Evolutionary conservation across 2,888 invertebrate genomes (phyloP).

Genomic region (Drosophila fulvimacula): DNA sequence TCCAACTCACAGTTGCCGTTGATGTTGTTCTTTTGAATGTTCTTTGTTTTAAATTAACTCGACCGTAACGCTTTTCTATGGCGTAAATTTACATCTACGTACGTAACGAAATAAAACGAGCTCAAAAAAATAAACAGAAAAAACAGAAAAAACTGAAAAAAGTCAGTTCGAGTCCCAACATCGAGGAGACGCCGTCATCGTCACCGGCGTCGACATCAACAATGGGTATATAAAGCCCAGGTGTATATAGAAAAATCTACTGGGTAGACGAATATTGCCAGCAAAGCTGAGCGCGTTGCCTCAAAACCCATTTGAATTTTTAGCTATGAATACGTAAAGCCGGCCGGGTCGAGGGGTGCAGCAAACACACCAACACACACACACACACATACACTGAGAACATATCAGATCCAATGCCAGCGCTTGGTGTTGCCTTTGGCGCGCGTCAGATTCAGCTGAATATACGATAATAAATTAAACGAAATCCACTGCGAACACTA

Average conservation of each 20-base stretch:
- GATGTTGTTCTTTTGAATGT: slow-evolving; percentile 83
- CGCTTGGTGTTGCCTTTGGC: slow-evolving; percentile 69
- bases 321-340: slow-evolving; percentile 34
- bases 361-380: slow-evolving; percentile 6
- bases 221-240: slow-evolving; percentile 50
- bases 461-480: slow-evolving; percentile 82
- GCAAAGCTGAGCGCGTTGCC: slow-evolving; percentile 15
- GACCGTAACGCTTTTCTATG: slow-evolving; percentile 84
- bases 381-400: background rate
- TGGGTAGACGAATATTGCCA: slow-evolving; percentile 22
- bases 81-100: slow-evolving; percentile 83
- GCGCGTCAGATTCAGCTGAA: slow-evolving; percentile 76
- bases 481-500: slow-evolving; percentile 59
- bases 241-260: slow-evolving; percentile 24
- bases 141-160: slow-evolving; percentile 29
- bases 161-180: slow-evolving; percentile 58
- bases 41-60: slow-evolving; percentile 84
- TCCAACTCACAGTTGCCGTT: slow-evolving; percentile 66
- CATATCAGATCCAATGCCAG: slow-evolving; percentile 59
- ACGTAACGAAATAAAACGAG: slow-evolving; percentile 73
- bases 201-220: slow-evolving; percentile 62
- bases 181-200: slow-evolving; percentile 69
- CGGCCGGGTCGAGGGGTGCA: slow-evolving; percentile 19
- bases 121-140: slow-evolving; percentile 28
- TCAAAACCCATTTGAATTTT: slow-evolving; percentile 65